A percentile compares a stretch with the other conserved stretches of the same genome.
These are phyloP conservation scores for Leptatherina wallacei DNA, from an alignment of 2,797 vertebrate species.

Conservation along the genomic window DNA sequence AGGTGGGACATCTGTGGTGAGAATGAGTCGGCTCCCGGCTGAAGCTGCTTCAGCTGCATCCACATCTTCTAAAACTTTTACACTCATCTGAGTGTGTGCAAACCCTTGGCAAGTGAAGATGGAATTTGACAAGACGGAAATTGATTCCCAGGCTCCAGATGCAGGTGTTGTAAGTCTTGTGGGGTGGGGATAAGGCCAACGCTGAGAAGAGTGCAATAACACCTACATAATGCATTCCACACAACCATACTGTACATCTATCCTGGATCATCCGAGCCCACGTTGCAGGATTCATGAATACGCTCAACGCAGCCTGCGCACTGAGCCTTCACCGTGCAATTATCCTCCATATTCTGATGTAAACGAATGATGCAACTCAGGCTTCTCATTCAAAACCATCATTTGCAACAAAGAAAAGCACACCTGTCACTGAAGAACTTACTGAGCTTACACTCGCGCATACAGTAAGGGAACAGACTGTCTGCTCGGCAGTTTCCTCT, in stretches of 20 bases:
- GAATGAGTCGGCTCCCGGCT: conserved; percentile 62
- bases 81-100: conserved; percentile 52
- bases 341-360: conserved; percentile 21
- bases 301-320: conserved; percentile 5
- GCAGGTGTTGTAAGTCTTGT: conserved; percentile 60
- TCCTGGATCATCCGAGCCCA: conserved; percentile 15
- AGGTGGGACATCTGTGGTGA: conserved; percentile 54
- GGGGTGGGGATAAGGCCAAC: conserved; percentile 30
- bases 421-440: conserved; percentile 18
- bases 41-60: conserved; percentile 56
- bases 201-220: conserved; percentile 43
- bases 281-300: conserved; percentile 19
- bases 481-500: conserved; percentile 2
- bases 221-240: conserved; percentile 55
- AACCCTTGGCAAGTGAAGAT: conserved; percentile 59
- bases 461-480: neutral
- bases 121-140: conserved; percentile 71
- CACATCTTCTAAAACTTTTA: conserved; percentile 61
- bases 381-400: conserved; percentile 17
- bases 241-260: conserved; percentile 16
- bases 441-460: conserved; percentile 9
- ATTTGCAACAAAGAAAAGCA: conserved; percentile 33
- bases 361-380: conserved; percentile 5
- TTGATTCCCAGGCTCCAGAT: conserved; percentile 67
- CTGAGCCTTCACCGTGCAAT: conserved; percentile 7